Base-by-base conservation (phyloP, 2,888 invertebrate genomes). In the Orthosia gothica region DNA sequence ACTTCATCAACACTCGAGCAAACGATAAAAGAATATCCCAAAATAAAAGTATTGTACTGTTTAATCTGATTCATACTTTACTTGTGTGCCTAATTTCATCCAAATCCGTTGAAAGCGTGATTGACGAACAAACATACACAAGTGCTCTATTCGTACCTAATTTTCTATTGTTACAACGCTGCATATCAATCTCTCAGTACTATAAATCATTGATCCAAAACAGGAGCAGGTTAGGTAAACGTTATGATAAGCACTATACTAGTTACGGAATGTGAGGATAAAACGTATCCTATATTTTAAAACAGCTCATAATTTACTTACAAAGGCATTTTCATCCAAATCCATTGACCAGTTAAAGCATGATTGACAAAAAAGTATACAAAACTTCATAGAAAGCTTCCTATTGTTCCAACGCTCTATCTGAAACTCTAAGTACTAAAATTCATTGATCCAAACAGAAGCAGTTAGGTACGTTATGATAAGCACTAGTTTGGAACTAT, bases 401-500 rank as follows among this genome's bases (percentile, higher is more conserved):
- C 32, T 20, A n/a, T 18, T 20, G 40, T 52, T 12, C 18, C 13
- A 69, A 57, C 57, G 63, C 63, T 1, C 26, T 63, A 66, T 74
- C 81, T 74, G 26, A 59, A 64, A 55, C 74, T 54, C 5, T 12
- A 49, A 57, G 47, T 50, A 11, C 65, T 61, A 55, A 77, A 69
- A 72, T 54, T 45, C 62, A 63, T 81, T 63, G 74, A 74, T 74
- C 67, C 54, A 65, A 72, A 57, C 65, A 50, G n/a, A 12, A 59
- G 58, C 45, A 45, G 59, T 49, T 49, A 18, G n/a, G 57, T 54
- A 59, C 63, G 52, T 64, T 76, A 70, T 64, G 66, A 80, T 76
- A 80, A 71, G 70, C 52, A 55, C 54, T 45, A 79, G 76, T 82
- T 72, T 4, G 40, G 0, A 85, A 76, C 71, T 68, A 66, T 85